phyloP scores from a whole-genome alignment of 2,888 invertebrate species.

The Hyposoter didymator region DNA sequence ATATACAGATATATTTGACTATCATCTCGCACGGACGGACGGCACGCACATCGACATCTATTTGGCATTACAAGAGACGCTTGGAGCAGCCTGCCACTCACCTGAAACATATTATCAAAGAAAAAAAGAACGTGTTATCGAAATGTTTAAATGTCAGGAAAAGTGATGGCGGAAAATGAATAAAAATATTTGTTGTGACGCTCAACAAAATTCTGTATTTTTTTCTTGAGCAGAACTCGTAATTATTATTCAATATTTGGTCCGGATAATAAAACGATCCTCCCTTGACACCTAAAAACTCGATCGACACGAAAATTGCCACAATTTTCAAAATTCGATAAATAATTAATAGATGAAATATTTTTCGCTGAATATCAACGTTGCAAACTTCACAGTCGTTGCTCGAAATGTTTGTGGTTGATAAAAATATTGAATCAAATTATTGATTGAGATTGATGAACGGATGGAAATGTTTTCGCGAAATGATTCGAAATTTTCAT shows the following conservation, averaged over 20 bases:
- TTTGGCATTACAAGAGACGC: slow-evolving; percentile 84
- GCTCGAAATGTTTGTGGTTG: too few species aligned
- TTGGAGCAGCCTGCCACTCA: slow-evolving; percentile 84
- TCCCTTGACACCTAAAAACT: too few species aligned
- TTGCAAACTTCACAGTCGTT: too few species aligned
- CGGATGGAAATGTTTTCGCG: not conserved
- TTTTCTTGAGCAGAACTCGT: too few species aligned
- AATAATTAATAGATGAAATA: too few species aligned
- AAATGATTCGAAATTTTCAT: slow-evolving; percentile 26
- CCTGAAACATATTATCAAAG: slow-evolving; percentile 79
- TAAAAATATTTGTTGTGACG: too few species aligned
- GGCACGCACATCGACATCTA: slow-evolving; percentile 84
- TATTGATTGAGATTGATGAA: not conserved
- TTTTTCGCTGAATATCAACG: too few species aligned
- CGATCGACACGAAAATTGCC: too few species aligned
- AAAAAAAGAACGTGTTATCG: slow-evolving; percentile 29
- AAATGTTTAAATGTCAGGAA: not conserved
- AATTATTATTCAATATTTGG: too few species aligned
- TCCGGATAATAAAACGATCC: too few species aligned
- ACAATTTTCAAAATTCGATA: too few species aligned
- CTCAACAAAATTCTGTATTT: too few species aligned
- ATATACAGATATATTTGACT: slow-evolving; percentile 76
- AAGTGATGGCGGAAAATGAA: not conserved
- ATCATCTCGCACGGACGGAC: slow-evolving; percentile 77
- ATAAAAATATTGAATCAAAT: not conserved